Evolutionary conservation across 2,113 vertebrate species (phyloP).

Genomic region (Plecturocebus donacophilus): DNA sequence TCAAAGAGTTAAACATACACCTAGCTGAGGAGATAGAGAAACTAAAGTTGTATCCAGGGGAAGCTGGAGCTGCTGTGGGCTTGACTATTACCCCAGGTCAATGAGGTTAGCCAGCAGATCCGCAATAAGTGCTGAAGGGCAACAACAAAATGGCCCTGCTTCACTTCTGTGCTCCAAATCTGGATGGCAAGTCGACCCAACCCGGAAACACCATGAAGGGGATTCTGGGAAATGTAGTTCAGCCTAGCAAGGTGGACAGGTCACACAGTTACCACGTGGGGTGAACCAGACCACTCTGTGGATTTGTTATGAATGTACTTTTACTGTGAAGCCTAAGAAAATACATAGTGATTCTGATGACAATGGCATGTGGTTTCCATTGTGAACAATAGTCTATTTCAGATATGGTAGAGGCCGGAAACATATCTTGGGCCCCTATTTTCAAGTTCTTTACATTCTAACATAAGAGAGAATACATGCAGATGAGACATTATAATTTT

Average conservation of each 20-base stretch:
- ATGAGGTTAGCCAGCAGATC: accelerated
- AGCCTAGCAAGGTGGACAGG: neutral
- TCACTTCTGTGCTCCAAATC: neutral
- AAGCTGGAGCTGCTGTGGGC: neutral
- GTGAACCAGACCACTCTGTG: neutral
- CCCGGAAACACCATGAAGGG: neutral
- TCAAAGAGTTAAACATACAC: neutral
- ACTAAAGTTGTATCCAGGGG: neutral
- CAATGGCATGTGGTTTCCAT: neutral
- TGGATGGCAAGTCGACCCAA: neutral
- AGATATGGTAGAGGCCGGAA: neutral
- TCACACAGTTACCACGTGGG: neutral
- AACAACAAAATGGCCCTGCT: neutral
- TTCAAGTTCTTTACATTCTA: neutral
- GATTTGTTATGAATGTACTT: neutral
- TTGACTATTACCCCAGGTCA: accelerated
- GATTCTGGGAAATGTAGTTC: neutral
- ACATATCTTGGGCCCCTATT: neutral
- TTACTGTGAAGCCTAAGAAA: neutral
- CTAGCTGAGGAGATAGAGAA: neutral
- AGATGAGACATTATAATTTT: neutral
- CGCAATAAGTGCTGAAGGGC: accelerated
- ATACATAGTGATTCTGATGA: neutral
- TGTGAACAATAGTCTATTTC: neutral
- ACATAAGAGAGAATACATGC: neutral